These are phyloP conservation scores for Cephus spinipes DNA, from an alignment of 2,888 invertebrate species.

Conservation along the genomic window DNA sequence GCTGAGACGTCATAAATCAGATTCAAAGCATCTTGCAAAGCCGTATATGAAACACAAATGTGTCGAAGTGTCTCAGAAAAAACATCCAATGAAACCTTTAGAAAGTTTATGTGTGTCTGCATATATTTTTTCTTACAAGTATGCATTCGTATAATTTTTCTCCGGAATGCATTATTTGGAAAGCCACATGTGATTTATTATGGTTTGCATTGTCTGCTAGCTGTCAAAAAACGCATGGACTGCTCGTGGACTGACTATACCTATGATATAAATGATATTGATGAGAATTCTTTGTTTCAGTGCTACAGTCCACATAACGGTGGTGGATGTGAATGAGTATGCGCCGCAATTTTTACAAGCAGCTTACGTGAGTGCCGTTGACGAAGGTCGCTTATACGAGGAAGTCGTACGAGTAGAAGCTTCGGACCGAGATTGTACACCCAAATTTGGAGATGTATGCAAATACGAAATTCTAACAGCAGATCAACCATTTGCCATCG, in stretches of 20 bases:
- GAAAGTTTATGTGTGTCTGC: too few species aligned
- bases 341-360: constrained; percentile 92
- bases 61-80: too few species aligned
- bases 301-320: constrained; percentile 93
- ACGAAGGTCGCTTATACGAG: constrained; percentile 90
- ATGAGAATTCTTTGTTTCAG: constrained; percentile 68
- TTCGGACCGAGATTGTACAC: constrained; percentile 94
- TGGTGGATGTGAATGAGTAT: constrained; percentile 96
- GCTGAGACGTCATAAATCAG: too few species aligned
- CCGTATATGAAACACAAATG: too few species aligned
- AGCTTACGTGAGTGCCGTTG: constrained; percentile 89
- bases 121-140: too few species aligned
- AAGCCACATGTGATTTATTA: too few species aligned
- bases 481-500: constrained; percentile 91
- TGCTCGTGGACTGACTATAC: background rate
- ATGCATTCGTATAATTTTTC: too few species aligned
- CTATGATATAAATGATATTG: constrained; percentile 4
- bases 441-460: constrained; percentile 94
- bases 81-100: too few species aligned
- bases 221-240: too few species aligned
- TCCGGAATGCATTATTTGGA: too few species aligned
- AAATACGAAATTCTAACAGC: constrained; percentile 95
- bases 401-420: constrained; percentile 94
- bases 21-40: too few species aligned
- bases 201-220: too few species aligned